A percentile compares a stretch with the other conserved stretches of the same genome.
phyloP scores from a whole-genome alignment of 2,888 invertebrate species.

The Brachyopa scutellaris region DNA sequence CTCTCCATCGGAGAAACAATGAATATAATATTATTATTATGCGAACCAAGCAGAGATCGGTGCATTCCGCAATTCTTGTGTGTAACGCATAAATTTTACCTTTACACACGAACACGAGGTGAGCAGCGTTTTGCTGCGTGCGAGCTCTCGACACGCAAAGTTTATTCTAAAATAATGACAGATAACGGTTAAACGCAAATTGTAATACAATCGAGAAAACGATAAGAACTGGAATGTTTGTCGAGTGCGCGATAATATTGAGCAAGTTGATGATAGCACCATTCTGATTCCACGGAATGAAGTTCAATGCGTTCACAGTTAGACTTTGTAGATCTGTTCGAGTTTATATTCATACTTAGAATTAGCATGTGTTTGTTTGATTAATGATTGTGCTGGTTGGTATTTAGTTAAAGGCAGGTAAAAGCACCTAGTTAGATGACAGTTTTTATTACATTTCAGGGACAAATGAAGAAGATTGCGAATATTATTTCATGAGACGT shows the following conservation, averaged over 20 bases:
- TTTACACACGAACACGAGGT: conserved; percentile 32
- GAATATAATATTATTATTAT: conserved; percentile 22
- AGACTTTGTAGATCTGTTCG: background rate
- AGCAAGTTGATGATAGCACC: background rate
- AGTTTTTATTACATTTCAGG: conserved; percentile 22
- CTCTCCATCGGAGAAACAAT: conserved; percentile 5
- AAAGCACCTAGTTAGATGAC: background rate
- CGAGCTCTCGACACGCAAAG: conserved; percentile 1
- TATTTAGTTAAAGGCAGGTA: background rate
- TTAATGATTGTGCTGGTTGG: background rate
- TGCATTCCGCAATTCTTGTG: conserved; percentile 36
- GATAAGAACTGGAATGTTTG: conserved; percentile 19
- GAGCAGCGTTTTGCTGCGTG: conserved; percentile 1
- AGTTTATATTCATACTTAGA: background rate
- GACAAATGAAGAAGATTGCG: conserved; percentile 14
- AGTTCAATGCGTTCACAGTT: conserved; percentile 24
- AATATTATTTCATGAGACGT: background rate
- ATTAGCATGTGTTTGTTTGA: conserved; percentile 24
- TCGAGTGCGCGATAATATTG: conserved; percentile 14
- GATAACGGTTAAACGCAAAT: background rate
- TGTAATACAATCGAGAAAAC: background rate
- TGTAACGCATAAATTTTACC: conserved; percentile 38
- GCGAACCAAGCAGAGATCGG: conserved; percentile 24
- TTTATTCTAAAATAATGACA: background rate
- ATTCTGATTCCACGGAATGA: background rate